phyloP scores from a whole-genome alignment of 2,888 invertebrate genomes.

The Stenichneumon culpator region DNA sequence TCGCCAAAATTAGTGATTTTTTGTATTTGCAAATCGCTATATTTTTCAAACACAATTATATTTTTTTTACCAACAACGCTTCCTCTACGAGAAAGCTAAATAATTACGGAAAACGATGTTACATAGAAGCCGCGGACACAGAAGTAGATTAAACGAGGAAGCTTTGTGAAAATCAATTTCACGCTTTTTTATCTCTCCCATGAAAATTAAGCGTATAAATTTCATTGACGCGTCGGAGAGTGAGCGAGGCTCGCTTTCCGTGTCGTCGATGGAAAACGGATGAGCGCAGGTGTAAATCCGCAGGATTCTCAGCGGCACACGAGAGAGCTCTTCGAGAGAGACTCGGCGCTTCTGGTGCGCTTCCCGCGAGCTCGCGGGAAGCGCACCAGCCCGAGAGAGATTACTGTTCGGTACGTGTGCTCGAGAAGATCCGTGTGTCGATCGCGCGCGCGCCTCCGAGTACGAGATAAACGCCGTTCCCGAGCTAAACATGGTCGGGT shows the following conservation, averaged over 20 bases:
- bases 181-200: background rate
- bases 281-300: conserved; percentile 26
- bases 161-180: too few relatives aligned
- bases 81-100: too few relatives aligned
- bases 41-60: too few relatives aligned
- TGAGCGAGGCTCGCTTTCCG: background rate
- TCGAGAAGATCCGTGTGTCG: conserved; percentile 33
- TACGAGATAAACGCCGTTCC: conserved; percentile 30
- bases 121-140: too few relatives aligned
- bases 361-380: conserved; percentile 6
- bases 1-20: too few relatives aligned
- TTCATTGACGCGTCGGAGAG: conserved; percentile 1
- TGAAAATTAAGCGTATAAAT: conserved; percentile 31
- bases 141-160: too few relatives aligned
- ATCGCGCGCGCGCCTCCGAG: conserved; percentile 27
- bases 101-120: too few relatives aligned
- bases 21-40: too few relatives aligned
- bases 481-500: conserved; percentile 53
- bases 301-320: background rate
- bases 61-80: too few relatives aligned
- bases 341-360: conserved; percentile 13
- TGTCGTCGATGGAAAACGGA: conserved; percentile 24
- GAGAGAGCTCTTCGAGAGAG: background rate
- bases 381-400: conserved; percentile 30
- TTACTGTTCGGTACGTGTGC: conserved; percentile 20